phyloP scores from a whole-genome alignment of 2,888 invertebrate species.

The Itoplectis maculator region DNA sequence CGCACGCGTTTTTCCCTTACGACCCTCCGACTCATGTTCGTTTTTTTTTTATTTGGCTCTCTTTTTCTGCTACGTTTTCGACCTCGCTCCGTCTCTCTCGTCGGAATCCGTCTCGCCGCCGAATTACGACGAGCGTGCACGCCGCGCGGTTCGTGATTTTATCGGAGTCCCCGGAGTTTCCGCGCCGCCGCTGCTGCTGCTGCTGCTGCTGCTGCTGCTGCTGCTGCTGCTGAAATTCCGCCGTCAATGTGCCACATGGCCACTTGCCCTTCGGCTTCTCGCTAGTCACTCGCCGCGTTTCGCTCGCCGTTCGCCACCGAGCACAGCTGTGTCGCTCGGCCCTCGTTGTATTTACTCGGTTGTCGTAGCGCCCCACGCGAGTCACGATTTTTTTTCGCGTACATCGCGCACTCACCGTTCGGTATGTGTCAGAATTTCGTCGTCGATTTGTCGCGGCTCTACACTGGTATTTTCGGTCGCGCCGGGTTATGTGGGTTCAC shows the following conservation, averaged over 20 bases:
- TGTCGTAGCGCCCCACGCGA: background rate
- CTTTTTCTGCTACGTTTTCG: too few species aligned
- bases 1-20: conserved; percentile 49
- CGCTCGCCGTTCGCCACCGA: conserved; percentile 50
- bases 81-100: conserved; percentile 9
- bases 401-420: background rate
- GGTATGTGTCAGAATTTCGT: conserved; percentile 30
- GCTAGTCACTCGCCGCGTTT: conserved; percentile 60
- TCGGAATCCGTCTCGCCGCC: background rate
- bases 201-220: background rate
- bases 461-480: too few species aligned
- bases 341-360: background rate
- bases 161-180: background rate
- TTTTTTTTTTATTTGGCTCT: conserved; percentile 9
- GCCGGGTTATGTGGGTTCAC: too few species aligned
- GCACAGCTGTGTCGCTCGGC: conserved; percentile 32
- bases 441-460: background rate
- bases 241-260: conserved; percentile 72
- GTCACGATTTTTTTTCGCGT: background rate
- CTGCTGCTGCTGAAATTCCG: conserved; percentile 23
- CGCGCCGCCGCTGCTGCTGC: background rate
- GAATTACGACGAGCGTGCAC: background rate
- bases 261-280: conserved; percentile 49
- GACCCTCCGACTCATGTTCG: conserved; percentile 22
- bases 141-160: background rate